Conservation (phyloP, 2,888 invertebrate genomes). For the Xestia sexstrigata region DNA sequence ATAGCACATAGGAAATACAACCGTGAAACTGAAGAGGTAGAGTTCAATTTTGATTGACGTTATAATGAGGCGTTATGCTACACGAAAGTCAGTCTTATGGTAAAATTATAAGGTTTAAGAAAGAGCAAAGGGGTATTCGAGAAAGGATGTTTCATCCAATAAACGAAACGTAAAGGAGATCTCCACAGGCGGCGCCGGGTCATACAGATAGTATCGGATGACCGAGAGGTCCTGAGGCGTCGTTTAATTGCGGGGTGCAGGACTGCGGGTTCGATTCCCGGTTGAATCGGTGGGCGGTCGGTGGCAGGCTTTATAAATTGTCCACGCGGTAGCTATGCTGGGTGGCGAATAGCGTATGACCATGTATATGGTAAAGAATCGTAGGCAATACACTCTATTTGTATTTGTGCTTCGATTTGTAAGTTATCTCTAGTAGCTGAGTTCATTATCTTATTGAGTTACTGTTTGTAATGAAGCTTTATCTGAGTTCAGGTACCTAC, state of each 20-base stretch:
- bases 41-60: slow-evolving; percentile 17
- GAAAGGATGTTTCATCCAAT: slow-evolving; percentile 60
- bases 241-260: slow-evolving; percentile 84
- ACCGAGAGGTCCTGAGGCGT: slow-evolving; percentile 83
- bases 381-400: slow-evolving; percentile 55
- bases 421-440: slow-evolving; percentile 39
- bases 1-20: background rate
- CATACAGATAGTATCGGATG: slow-evolving; percentile 83
- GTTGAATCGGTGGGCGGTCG: slow-evolving; percentile 83
- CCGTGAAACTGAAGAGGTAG: accelerated
- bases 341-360: slow-evolving; percentile 70
- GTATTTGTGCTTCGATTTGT: slow-evolving; percentile 55
- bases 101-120: slow-evolving; percentile 13
- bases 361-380: slow-evolving; percentile 54
- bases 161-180: slow-evolving; percentile 70
- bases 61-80: accelerated
- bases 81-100: slow-evolving; percentile 44
- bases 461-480: slow-evolving; percentile 13
- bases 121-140: slow-evolving; percentile 1
- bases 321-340: slow-evolving; percentile 80
- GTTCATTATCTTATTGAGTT: slow-evolving; percentile 52
- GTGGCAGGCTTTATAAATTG: slow-evolving; percentile 83
- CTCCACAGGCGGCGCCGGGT: slow-evolving; percentile 81
- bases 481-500: slow-evolving; percentile 10
- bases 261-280: slow-evolving; percentile 76